Evolutionary conservation across 2,797 vertebrate species (phyloP).

Genomic region (Tangara arthus): DNA sequence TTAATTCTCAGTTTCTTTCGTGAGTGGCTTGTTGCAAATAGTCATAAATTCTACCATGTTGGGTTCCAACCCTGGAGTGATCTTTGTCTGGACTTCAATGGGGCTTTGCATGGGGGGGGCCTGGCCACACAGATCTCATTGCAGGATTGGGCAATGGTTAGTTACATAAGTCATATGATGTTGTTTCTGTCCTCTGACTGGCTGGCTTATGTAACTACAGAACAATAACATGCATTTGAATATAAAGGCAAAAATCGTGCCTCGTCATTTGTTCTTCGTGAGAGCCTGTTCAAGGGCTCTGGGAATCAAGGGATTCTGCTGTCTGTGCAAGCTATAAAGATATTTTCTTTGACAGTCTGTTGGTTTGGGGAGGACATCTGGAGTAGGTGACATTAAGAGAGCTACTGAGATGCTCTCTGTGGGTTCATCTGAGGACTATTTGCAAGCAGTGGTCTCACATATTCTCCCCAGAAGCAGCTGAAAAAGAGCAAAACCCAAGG

Average conservation of each 20-base stretch:
- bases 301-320: background rate
- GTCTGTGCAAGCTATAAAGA: background rate
- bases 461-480: background rate
- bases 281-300: background rate
- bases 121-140: constrained; percentile 65
- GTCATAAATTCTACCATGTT: constrained; percentile 61
- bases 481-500: background rate
- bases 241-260: constrained; percentile 53
- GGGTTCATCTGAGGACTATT: constrained; percentile 23
- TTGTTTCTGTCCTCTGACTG: constrained; percentile 51
- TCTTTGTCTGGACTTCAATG: constrained; percentile 67
- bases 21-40: constrained; percentile 57
- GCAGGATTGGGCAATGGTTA: constrained; percentile 57
- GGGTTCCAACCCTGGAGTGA: constrained; percentile 51
- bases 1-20: constrained; percentile 58
- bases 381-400: constrained; percentile 7
- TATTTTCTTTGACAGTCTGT: constrained; percentile 14
- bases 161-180: constrained; percentile 69
- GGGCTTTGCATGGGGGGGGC: constrained; percentile 42
- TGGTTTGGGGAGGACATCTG: background rate
- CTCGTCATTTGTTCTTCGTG: background rate
- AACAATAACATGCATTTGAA: constrained; percentile 51
- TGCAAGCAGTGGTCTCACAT: background rate
- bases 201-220: constrained; percentile 60
- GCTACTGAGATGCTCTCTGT: background rate